phyloP scores from a whole-genome alignment of 2,113 vertebrate genomes.

The Clarias magur region DNA sequence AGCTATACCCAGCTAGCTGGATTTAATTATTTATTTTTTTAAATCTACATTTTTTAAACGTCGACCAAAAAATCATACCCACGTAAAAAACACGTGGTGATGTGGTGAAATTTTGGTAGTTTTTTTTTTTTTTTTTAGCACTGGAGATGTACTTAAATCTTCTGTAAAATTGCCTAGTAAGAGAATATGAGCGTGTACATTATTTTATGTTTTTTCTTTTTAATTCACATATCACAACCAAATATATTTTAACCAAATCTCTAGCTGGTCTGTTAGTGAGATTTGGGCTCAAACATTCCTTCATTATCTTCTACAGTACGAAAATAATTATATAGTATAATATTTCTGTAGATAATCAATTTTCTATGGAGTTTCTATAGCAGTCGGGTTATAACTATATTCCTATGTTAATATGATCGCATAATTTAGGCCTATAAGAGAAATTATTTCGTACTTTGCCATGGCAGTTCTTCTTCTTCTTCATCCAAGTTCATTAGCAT shows the following conservation, averaged over 20 bases:
- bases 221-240: not conserved
- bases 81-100: not conserved
- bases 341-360: not conserved
- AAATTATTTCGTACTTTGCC: not conserved
- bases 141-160: too few relatives aligned
- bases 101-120: not conserved
- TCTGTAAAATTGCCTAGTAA: not conserved
- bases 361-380: not conserved
- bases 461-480: not conserved
- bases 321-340: not conserved
- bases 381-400: not conserved
- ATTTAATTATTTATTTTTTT: not conserved
- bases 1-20: not conserved
- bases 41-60: too few relatives aligned
- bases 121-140: not conserved
- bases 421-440: not conserved
- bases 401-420: not conserved
- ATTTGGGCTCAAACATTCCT: not conserved
- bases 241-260: not conserved
- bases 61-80: not conserved
- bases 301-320: not conserved
- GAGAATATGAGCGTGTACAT: not conserved
- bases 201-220: not conserved
- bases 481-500: conserved; percentile 13
- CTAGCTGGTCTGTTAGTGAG: not conserved